A percentile compares a stretch with the other conserved stretches of the same genome.
These are phyloP conservation scores for Xanthorhoe spadicearia DNA, from an alignment of 2,888 invertebrate genomes.

Conservation along the genomic window DNA sequence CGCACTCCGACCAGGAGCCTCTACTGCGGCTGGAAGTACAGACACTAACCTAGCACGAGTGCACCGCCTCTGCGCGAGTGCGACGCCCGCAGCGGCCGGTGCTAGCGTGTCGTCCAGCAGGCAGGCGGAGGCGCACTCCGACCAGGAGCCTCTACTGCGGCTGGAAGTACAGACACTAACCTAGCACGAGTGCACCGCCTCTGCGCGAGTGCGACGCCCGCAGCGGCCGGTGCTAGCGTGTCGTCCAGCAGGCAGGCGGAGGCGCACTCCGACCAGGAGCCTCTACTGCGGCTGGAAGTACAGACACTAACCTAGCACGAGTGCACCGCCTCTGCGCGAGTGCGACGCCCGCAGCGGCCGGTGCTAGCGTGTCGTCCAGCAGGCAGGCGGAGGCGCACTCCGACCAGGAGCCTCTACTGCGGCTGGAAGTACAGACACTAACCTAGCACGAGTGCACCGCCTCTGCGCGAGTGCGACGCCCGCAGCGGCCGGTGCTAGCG, in stretches of 20 bases:
- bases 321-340: slow-evolving; percentile 88
- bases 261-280: slow-evolving; percentile 90
- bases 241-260: slow-evolving; percentile 91
- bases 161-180: slow-evolving; percentile 57
- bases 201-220: slow-evolving; percentile 88
- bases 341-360: slow-evolving; percentile 90
- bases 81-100: slow-evolving; percentile 90
- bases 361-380: slow-evolving; percentile 86
- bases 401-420: slow-evolving; percentile 87
- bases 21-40: slow-evolving; percentile 59
- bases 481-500: slow-evolving; percentile 88
- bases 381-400: slow-evolving; percentile 93
- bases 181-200: slow-evolving; percentile 89
- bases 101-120: slow-evolving; percentile 87
- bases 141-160: slow-evolving; percentile 86
- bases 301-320: slow-evolving; percentile 84
- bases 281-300: slow-evolving; percentile 72
- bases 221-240: slow-evolving; percentile 87
- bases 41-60: slow-evolving; percentile 86
- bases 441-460: slow-evolving; percentile 89
- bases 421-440: background rate
- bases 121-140: slow-evolving; percentile 92
- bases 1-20: slow-evolving; percentile 90
- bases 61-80: slow-evolving; percentile 87
- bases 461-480: slow-evolving; percentile 89